Evolutionary conservation across 2,797 vertebrate species (phyloP).

Genomic region (Petrocephalus sullivani): DNA sequence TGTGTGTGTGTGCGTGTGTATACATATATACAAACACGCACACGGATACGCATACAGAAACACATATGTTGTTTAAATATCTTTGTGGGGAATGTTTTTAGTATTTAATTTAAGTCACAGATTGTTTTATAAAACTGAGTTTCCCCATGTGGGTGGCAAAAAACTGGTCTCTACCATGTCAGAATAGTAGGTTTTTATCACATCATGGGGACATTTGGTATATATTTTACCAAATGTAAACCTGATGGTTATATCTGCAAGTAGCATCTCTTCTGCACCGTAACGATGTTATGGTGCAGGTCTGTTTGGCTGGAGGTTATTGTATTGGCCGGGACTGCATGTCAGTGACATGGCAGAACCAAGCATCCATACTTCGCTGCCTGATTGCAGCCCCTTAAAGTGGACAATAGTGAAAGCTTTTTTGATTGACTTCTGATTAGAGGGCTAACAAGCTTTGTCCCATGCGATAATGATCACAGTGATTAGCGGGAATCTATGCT

Average conservation of each 20-base stretch:
- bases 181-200: too few relatives aligned
- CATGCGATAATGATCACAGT: constrained; percentile 19
- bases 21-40: not conserved
- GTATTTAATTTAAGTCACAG: too few relatives aligned
- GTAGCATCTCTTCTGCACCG: too few relatives aligned
- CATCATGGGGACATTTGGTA: too few relatives aligned
- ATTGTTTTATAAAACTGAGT: too few relatives aligned
- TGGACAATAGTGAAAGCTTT: constrained; percentile 36
- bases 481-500: not conserved
- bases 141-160: too few relatives aligned
- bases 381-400: not conserved
- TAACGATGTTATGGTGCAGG: too few relatives aligned
- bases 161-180: too few relatives aligned
- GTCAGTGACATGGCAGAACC: not conserved
- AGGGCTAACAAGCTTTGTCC: constrained; percentile 30
- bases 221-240: too few relatives aligned
- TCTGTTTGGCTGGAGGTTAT: not conserved
- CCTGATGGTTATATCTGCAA: too few relatives aligned
- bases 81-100: not conserved
- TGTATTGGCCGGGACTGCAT: not conserved
- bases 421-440: constrained; percentile 42
- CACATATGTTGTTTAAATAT: not conserved
- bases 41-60: not conserved
- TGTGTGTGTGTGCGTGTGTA: too few relatives aligned
- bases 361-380: not conserved